Evolutionary conservation across 2,797 vertebrate genomes (phyloP), one percentile per base, ranked within the genome.

Genomic region (Siniperca obscura): DNA sequence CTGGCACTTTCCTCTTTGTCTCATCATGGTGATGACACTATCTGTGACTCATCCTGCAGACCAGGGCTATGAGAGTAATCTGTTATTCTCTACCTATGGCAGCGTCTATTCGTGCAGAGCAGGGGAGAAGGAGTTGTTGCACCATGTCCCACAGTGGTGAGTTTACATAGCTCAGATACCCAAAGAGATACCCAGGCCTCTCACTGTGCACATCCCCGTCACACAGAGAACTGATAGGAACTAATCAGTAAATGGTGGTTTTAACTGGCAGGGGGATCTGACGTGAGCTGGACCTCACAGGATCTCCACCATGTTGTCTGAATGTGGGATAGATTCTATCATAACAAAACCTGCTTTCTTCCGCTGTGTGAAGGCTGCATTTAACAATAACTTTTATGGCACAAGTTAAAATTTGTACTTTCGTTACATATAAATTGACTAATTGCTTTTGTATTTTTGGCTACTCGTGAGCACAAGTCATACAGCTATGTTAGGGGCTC

Each of bases 151-250:
- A 86, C 89, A 94, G 92, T 53, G 42, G 83, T 91, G 92, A 96
- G 95, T 96, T 96, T 96, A 95, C 94, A 95, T 92, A 96, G 93
- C 92, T 94, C 89, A 94, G 93, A 95, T 95, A 81, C 75, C 81
- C 86, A 52, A 60, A 46, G 78, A 93, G 94, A 94, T 94, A 93
- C 80, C 83, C 48, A 57, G 69, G 55, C 70, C 81, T 84, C 80
- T 86, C 79, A 22, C 78, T 75, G 78, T 70, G 90, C 77, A 77
- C 83, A 90, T 86, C 85, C 70, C 81, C 67, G 79, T 90, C 90
- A 82, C 69, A 84, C 80, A 84, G 86, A 84, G 81, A 88, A 70
- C 89, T 90, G 94, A 95, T 93, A 93, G 92, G 81, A 83, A 81
- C 85, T 90, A 89, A 94, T 94, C 94, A 93, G 92, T 85, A 78